Evolutionary conservation across 2,797 vertebrate species (phyloP), one percentile per base, ranked within the genome.

Genomic region (Urosaurus nigricauda): DNA sequence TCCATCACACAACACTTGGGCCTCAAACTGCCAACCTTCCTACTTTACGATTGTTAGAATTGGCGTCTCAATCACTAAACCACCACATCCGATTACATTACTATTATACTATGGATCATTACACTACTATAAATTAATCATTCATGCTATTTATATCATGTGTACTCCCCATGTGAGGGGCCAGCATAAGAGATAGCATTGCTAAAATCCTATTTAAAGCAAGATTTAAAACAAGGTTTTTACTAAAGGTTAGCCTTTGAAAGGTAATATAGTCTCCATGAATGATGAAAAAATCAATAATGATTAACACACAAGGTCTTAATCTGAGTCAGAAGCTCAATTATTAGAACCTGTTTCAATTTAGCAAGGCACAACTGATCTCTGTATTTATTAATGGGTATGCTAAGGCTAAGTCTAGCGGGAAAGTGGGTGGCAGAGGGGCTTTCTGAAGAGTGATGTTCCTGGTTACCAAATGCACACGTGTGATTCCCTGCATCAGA

Each of bases 321-420:
- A 90, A 84, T 89, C n/a, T 89, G 85, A 86, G 35, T 47, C 86
- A 74, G 12, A 63, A 63, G 19, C 19, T 63, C 60, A 63, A 26
- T 63, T 63, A 63, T 7, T 63, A 89, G 87, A 86, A 74, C 86
- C 81, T 63, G 89, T 89, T 82, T n/a, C 43, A 47, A 32, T 90
- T 91, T 83, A 89, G 82, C 56, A 81, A 47, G 81, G 79, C 88
- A 56, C 73, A 89, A 79, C 85, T 91, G 88, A 89, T 92, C 19
- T 2, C 19, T 24, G 19, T 63, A 63, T 63, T 63, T 63, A 63
- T 26, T 63, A 21, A 63, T 63, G 60, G 4, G 60, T 63, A 63
- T 63, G 19, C 24, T 63, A 16, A 60, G 47, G 7, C 47, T 51
- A 7, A 51, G 47, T 58, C 4, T 60, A 60, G 58, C 58, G 17